These are phyloP conservation scores for Darevskia nairensis DNA, from an alignment of 2,797 vertebrate species.

Conservation along the genomic window DNA sequence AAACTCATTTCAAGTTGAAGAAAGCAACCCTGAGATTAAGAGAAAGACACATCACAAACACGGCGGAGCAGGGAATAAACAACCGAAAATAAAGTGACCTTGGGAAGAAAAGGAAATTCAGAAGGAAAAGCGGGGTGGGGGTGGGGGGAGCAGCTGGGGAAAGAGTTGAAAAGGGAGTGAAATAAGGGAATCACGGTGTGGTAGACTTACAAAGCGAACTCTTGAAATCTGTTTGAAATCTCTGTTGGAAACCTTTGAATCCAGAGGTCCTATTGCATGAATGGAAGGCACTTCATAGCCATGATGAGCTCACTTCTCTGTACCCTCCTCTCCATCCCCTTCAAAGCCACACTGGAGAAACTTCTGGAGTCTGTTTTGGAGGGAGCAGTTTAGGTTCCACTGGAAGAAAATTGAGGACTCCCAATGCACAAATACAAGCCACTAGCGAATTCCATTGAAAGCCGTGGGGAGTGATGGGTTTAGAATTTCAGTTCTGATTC, in stretches of 20 bases:
- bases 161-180: slow-evolving; percentile 1
- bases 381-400: too few relatives aligned
- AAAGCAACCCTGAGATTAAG: slow-evolving; percentile 52
- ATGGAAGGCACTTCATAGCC: not conserved
- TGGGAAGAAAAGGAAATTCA: slow-evolving; percentile 52
- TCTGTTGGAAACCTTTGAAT: not conserved
- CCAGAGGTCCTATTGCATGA: not conserved
- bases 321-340: not conserved
- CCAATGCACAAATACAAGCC: too few relatives aligned
- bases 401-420: too few relatives aligned
- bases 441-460: not conserved
- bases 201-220: not conserved
- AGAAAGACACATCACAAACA: slow-evolving; percentile 36
- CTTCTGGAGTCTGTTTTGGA: too few relatives aligned
- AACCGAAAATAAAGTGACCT: slow-evolving; percentile 69
- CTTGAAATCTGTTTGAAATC: not conserved
- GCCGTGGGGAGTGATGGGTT: not conserved
- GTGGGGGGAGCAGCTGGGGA: not conserved
- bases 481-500: rapidly evolving
- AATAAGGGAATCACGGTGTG: not conserved
- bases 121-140: not conserved
- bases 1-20: slow-evolving; percentile 69
- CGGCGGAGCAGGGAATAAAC: slow-evolving; percentile 14
- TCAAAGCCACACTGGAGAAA: not conserved
- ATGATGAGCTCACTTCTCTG: not conserved